A percentile compares a stretch with the other conserved stretches of the same genome.
Conservation (phyloP, 2,113 vertebrate genomes). For the Panthera uncia region DNA sequence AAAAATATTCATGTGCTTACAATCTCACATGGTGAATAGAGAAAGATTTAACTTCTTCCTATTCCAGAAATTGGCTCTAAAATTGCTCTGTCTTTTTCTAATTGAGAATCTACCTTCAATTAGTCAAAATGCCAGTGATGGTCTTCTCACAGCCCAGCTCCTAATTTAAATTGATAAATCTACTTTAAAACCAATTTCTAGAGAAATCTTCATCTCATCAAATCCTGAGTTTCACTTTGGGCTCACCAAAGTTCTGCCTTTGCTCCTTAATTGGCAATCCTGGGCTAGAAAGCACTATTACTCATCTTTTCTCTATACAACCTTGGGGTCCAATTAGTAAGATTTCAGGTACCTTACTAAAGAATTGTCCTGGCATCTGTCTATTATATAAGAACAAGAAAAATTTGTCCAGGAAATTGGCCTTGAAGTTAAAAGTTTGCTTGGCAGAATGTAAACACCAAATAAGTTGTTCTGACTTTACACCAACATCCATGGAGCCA, state of each 20-base stretch:
- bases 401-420: neutral
- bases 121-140: conserved; percentile 41
- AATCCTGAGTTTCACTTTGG: neutral
- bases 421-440: neutral
- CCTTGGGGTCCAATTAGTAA: conserved; percentile 47
- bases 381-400: neutral
- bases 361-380: neutral
- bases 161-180: conserved; percentile 67
- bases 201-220: conserved; percentile 13
- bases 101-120: conserved; percentile 7
- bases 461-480: neutral
- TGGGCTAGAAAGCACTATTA: neutral
- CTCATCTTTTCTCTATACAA: neutral
- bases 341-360: neutral
- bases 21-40: neutral
- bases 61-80: conserved; percentile 14
- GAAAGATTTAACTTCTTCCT: conserved; percentile 18
- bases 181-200: conserved; percentile 46
- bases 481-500: neutral
- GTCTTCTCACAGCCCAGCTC: neutral
- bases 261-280: conserved; percentile 45
- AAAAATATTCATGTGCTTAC: neutral
- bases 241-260: neutral
- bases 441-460: neutral
- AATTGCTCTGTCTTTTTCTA: conserved; percentile 17